A percentile compares a stretch with the other conserved stretches of the same genome.
phyloP scores from a whole-genome alignment of 2,113 vertebrate genomes.

The Corydoras maculifer region DNA sequence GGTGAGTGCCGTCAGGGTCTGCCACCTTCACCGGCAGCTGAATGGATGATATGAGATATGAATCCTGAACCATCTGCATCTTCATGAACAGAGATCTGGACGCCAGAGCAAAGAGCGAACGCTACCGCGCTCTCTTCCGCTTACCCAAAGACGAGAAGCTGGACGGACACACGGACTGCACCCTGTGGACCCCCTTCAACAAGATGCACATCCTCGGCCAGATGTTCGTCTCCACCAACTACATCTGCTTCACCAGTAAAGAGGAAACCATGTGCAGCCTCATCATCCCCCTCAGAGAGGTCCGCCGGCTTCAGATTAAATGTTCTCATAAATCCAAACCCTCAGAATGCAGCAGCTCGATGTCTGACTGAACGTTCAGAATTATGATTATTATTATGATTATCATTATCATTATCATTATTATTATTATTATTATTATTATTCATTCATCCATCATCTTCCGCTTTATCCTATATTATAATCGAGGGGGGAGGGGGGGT shows the following conservation, averaged over 20 bases:
- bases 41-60: too few species aligned
- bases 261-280: slow-evolving; percentile 92
- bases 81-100: slow-evolving; percentile 78
- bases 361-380: too few species aligned
- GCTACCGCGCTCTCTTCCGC: slow-evolving; percentile 87
- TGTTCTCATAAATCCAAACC: too few species aligned
- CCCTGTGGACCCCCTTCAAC: slow-evolving; percentile 96
- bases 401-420: too few species aligned
- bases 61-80: neutral
- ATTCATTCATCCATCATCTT: too few species aligned
- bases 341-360: too few species aligned
- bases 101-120: slow-evolving; percentile 90
- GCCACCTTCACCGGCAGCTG: too few species aligned
- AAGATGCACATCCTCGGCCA: slow-evolving; percentile 97
- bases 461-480: too few species aligned
- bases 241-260: slow-evolving; percentile 98
- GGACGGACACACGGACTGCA: slow-evolving; percentile 95
- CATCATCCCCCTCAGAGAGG: slow-evolving; percentile 94
- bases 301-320: slow-evolving; percentile 33
- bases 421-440: too few species aligned
- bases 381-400: too few species aligned
- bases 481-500: too few species aligned
- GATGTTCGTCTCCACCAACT: slow-evolving; percentile 98
- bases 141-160: slow-evolving; percentile 94
- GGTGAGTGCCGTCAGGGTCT: slow-evolving; percentile 58